Evolutionary conservation across 2,888 invertebrate genomes (phyloP).

Genomic region (Cephus sareptanus): DNA sequence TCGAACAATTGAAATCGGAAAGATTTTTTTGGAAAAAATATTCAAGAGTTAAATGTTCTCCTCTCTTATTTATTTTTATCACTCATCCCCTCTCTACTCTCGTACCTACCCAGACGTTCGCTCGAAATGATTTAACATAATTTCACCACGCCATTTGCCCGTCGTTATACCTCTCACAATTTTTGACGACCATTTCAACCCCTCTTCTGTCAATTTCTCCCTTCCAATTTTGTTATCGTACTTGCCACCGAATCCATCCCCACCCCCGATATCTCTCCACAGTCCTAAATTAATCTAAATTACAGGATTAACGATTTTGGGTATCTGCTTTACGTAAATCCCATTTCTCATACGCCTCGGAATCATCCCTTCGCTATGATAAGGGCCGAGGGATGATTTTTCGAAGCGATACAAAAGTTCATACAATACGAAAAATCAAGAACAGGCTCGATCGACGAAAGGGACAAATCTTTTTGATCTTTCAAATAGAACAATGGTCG

Average conservation of each 20-base stretch:
- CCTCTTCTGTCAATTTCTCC: background rate
- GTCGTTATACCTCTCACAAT: background rate
- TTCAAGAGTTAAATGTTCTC: slow-evolving; percentile 11
- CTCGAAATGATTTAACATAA: background rate
- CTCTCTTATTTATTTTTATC: slow-evolving; percentile 11
- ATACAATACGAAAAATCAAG: background rate
- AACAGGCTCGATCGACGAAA: background rate
- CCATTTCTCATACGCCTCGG: background rate
- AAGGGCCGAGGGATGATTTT: background rate
- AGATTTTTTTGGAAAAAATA: slow-evolving; percentile 38
- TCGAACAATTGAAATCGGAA: slow-evolving; percentile 20
- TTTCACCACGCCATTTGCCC: background rate
- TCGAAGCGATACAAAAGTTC: background rate
- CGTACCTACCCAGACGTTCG: background rate
- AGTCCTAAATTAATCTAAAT: background rate
- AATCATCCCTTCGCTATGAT: background rate
- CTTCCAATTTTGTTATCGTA: background rate
- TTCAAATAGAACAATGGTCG: background rate
- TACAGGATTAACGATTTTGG: background rate
- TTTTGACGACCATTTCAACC: background rate
- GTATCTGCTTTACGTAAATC: background rate
- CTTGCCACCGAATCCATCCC: background rate
- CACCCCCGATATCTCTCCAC: background rate
- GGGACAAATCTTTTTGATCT: background rate
- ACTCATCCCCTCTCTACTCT: slow-evolving; percentile 8